Conservation (phyloP, 1,140 invertebrate genomes). For the Hydropsyche tenuis region DNA sequence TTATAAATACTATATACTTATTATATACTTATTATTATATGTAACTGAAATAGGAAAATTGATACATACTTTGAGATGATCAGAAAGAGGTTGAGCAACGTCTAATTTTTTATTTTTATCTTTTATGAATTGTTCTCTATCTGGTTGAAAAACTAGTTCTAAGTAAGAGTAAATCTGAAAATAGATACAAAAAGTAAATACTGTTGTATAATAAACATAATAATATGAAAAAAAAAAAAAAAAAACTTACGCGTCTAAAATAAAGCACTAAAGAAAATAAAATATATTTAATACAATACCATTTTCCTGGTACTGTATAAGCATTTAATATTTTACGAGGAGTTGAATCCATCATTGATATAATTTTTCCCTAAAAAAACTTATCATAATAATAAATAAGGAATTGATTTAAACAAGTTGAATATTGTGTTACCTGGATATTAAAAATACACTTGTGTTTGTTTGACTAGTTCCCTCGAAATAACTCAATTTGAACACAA, state of each 20-base stretch:
- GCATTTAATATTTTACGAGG: conserved; percentile 68
- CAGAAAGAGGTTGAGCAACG: conserved; percentile 65
- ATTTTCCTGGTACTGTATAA: conserved; percentile 67
- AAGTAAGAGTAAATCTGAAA: conserved; percentile 64
- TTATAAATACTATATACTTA: neutral
- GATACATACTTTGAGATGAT: conserved; percentile 63
- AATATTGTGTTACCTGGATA: no score
- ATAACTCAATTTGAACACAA: no score
- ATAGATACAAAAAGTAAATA: conserved; percentile 52
- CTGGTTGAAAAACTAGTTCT: conserved; percentile 52
- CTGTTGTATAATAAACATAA: neutral
- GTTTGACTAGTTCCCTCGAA: no score
- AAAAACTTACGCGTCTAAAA: conserved; percentile 62
- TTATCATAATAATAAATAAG: no score
- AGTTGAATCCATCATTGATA: no score
- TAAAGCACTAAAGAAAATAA: conserved; percentile 64
- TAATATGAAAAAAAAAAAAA: conserved; percentile 30
- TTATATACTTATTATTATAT: neutral
- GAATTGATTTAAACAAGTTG: no score
- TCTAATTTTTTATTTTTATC: conserved; percentile 58
- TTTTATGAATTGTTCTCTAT: neutral
- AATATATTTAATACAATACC: conserved; percentile 69
- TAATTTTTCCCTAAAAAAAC: no score
- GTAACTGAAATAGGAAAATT: neutral
- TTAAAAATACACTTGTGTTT: no score